These are phyloP conservation scores for Tangara arthus DNA, from an alignment of 2,797 vertebrate genomes.

Conservation along the genomic window DNA sequence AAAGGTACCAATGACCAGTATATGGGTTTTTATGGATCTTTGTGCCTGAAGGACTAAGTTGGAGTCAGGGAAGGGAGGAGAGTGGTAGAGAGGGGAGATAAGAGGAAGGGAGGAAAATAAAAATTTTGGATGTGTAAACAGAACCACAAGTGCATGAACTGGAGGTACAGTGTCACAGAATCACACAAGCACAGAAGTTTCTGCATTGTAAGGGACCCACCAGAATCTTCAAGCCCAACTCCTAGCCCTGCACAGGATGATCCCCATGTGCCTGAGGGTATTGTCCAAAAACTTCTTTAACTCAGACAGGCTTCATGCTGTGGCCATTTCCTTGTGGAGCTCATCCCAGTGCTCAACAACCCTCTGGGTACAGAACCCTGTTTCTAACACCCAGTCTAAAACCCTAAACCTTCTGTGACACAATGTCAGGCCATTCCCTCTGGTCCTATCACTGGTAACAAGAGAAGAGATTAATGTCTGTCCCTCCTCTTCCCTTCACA, in stretches of 20 bases:
- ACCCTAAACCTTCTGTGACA: background rate
- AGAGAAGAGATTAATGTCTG: background rate
- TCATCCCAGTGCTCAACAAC: background rate
- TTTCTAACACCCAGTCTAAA: background rate
- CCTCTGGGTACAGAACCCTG: background rate
- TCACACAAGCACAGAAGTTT: background rate
- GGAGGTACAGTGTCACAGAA: background rate
- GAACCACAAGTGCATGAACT: background rate
- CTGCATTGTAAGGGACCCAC: background rate
- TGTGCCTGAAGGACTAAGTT: background rate
- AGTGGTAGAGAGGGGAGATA: background rate
- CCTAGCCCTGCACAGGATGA: background rate
- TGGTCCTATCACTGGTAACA: background rate
- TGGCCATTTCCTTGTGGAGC: background rate
- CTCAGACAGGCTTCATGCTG: background rate
- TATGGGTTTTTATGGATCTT: background rate
- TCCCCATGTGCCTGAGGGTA: background rate
- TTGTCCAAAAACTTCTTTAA: background rate
- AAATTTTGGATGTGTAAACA: background rate
- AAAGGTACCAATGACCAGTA: background rate
- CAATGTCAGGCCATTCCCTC: background rate
- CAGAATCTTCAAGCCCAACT: rapidly evolving
- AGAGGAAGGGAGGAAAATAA: background rate
- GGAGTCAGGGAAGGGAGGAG: rapidly evolving
- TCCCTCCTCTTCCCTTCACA: background rate